phyloP scores from a whole-genome alignment of 2,797 vertebrate species.

The Sparidentex hasta region DNA sequence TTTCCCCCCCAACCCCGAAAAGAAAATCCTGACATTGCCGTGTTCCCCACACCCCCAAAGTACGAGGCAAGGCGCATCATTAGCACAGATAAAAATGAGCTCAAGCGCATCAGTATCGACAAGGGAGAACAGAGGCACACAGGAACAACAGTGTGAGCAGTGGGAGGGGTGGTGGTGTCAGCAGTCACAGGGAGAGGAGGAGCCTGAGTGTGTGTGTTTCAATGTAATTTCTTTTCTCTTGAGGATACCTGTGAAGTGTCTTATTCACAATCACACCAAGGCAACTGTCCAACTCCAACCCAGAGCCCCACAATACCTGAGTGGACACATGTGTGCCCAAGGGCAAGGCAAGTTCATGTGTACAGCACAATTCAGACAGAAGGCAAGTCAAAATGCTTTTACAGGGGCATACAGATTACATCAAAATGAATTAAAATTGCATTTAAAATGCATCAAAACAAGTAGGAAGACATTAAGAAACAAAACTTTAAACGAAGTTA shows the following conservation, averaged over 20 bases:
- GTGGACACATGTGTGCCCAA: neutral
- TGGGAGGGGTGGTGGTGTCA: neutral
- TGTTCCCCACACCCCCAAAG: neutral
- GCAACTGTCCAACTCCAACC: too few species aligned
- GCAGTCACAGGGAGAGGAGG: neutral
- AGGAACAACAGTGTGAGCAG: neutral
- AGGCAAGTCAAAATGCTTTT: neutral
- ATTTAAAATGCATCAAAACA: too few species aligned
- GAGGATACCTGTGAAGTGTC: too few species aligned
- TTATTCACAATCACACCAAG: too few species aligned
- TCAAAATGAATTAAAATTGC: too few species aligned
- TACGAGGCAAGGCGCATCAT: neutral
- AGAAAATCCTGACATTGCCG: neutral
- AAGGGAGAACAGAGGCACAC: neutral
- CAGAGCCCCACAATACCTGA: neutral
- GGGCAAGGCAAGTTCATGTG: too few species aligned
- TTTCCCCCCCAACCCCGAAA: neutral
- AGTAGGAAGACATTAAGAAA: too few species aligned
- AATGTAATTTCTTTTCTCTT: too few species aligned
- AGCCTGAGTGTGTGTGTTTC: neutral
- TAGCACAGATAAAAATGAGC: neutral
- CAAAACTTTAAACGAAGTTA: too few species aligned
- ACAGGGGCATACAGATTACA: too few species aligned
- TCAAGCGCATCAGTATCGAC: too few species aligned
- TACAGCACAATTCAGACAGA: too few species aligned